Conservation (phyloP, 2,797 vertebrate genomes). For the Australoheros facetus region DNA sequence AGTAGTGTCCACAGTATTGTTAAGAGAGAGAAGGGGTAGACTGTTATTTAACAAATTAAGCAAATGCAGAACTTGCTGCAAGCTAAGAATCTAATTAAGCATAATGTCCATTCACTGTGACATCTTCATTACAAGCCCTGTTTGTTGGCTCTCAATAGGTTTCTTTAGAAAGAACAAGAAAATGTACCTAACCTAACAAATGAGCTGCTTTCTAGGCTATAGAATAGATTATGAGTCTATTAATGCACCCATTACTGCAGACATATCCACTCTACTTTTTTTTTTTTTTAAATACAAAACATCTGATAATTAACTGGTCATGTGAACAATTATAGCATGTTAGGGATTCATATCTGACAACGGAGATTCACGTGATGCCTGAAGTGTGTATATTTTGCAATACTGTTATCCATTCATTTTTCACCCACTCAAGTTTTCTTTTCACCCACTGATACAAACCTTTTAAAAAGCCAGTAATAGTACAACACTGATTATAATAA, state of each 20-base stretch:
- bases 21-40: constrained; percentile 20
- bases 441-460: constrained; percentile 17
- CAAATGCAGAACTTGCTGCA: constrained; percentile 40
- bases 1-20: constrained; percentile 10
- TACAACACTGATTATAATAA: constrained; percentile 29
- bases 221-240: neutral
- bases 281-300: constrained; percentile 1
- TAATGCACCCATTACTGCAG: constrained; percentile 4
- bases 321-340: neutral
- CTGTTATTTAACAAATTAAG: constrained; percentile 53
- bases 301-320: neutral
- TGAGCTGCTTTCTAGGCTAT: neutral
- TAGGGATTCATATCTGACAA: constrained; percentile 3
- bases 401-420: neutral
- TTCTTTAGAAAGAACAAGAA: constrained; percentile 9
- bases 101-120: constrained; percentile 42
- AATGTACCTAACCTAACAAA: constrained; percentile 26
- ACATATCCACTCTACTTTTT: neutral
- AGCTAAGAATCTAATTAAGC: constrained; percentile 64
- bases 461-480: constrained; percentile 26
- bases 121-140: constrained; percentile 51
- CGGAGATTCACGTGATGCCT: constrained; percentile 2
- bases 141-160: constrained; percentile 36
- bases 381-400: neutral
- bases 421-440: constrained; percentile 1